A percentile compares a stretch with the other conserved stretches of the same genome.
Conservation (phyloP, 2,797 vertebrate species). For the Falco concolor region DNA sequence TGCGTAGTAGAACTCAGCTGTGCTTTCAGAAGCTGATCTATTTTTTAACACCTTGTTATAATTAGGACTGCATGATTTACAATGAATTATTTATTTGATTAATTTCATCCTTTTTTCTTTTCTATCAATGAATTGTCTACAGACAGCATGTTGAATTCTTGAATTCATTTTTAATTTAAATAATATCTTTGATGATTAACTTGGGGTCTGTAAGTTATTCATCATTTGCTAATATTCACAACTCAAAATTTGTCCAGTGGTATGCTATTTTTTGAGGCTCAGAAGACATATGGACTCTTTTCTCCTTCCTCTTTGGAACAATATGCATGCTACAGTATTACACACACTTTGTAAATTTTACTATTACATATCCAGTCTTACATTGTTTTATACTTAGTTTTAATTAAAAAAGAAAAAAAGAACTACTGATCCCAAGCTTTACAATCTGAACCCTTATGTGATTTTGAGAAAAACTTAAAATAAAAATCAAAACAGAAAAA, state of each 20-base stretch:
- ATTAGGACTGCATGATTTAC: slow-evolving; percentile 25
- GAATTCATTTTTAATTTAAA: slow-evolving; percentile 47
- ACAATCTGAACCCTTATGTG: neutral
- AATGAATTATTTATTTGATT: slow-evolving; percentile 61
- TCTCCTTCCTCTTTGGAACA: neutral
- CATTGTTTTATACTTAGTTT: neutral
- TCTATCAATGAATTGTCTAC: slow-evolving; percentile 3
- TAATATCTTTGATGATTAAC: slow-evolving; percentile 22
- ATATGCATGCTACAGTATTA: neutral
- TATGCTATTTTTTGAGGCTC: neutral
- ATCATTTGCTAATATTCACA: neutral
- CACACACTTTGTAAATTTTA: neutral
- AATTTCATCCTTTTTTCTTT: slow-evolving; percentile 25
- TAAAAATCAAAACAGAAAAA: neutral
- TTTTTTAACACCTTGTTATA: slow-evolving; percentile 52
- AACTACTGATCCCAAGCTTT: neutral
- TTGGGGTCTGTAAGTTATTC: neutral
- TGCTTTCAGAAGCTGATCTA: slow-evolving; percentile 11
- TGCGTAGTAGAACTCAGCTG: neutral
- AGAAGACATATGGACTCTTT: neutral
- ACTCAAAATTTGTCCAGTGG: neutral
- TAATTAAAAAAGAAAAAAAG: fast-evolving
- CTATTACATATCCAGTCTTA: neutral
- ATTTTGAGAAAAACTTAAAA: neutral
- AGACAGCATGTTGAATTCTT: slow-evolving; percentile 2